Base-by-base conservation (phyloP, 1,140 invertebrate species). In the Coelopa frigida region DNA sequence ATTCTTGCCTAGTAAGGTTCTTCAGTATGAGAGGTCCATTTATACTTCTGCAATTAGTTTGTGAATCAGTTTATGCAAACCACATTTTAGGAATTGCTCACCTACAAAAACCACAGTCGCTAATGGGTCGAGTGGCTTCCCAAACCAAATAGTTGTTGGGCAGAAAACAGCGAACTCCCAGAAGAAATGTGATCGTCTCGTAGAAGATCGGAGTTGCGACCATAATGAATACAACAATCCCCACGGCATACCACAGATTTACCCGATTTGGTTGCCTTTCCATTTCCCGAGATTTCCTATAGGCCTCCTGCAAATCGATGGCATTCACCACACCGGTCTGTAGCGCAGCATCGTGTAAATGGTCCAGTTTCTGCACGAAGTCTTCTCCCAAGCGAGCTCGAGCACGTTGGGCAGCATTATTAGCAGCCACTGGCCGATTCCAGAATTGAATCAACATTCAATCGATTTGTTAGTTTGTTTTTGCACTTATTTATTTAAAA, bases 101-200 rank as follows among this genome's bases (percentile, higher is more conserved):
- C 44, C 56, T 66, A 70, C 87, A 90, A 64, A 85, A 87, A 49
- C 73, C 71, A 61, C 89, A 94, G 62, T 89, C 78, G 5, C 85
- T 83, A n/a, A 85, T 73, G 11, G 88, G 88, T 46, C 89, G 73
- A 10, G 84, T 85, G 31, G 85, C 83, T 72, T 93, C 89, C 83
- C 85, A 89, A 23, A 89, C 72, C 33, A 93, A 72, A 58, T 85
- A 86, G 72, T 89, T 90, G 68, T 86, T 89, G 48, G 82, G 80
- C 54, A 93, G 55, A 39, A 89, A 63, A 69, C 89, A 91, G 55
- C 82, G 75, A 44, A 78, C 75, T 36, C 75, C 75, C 44, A 75
- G 52, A 40, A 75, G 14, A 35, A 68, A 68, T 5, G 61, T 64
- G 4, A 68, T 56, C 18, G 53, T 52, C 41, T 65, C 59, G 23